These are phyloP conservation scores for Percopsis omiscomaycus DNA, from an alignment of 2,797 vertebrate species.

Conservation along the genomic window DNA sequence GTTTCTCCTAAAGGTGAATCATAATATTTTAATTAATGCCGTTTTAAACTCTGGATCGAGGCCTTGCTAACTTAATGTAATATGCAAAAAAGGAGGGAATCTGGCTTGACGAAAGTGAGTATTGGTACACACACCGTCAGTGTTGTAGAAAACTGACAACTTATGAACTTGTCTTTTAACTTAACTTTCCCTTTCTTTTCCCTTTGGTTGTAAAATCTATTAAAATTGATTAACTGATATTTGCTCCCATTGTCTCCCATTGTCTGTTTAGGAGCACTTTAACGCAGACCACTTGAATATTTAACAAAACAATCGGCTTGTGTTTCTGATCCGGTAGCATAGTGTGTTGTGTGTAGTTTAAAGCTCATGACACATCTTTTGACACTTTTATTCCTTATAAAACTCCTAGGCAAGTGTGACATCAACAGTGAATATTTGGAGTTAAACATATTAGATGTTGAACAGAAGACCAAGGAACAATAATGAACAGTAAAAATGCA, in stretches of 20 bases:
- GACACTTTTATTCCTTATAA: conserved; percentile 3
- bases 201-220: conserved; percentile 57
- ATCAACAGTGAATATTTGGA: neutral
- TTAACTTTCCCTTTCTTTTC: conserved; percentile 37
- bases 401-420: neutral
- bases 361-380: neutral
- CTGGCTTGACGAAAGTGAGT: conserved; percentile 23
- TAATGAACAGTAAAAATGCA: too few relatives aligned
- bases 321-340: too few relatives aligned
- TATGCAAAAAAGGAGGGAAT: conserved; percentile 24
- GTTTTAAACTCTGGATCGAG: conserved; percentile 7
- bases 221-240: conserved; percentile 59
- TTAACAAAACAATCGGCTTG: too few relatives aligned
- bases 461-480: too few relatives aligned
- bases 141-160: conserved; percentile 28
- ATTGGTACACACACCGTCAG: conserved; percentile 15
- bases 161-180: conserved; percentile 29
- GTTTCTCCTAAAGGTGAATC: neutral
- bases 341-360: too few relatives aligned
- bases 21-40: conserved; percentile 32
- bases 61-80: conserved; percentile 10
- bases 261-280: neutral
- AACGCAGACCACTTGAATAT: neutral
- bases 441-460: neutral
- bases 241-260: neutral